Evolutionary conservation across 2,113 vertebrate genomes (phyloP).

Genomic region (Cinclus cinclus): DNA sequence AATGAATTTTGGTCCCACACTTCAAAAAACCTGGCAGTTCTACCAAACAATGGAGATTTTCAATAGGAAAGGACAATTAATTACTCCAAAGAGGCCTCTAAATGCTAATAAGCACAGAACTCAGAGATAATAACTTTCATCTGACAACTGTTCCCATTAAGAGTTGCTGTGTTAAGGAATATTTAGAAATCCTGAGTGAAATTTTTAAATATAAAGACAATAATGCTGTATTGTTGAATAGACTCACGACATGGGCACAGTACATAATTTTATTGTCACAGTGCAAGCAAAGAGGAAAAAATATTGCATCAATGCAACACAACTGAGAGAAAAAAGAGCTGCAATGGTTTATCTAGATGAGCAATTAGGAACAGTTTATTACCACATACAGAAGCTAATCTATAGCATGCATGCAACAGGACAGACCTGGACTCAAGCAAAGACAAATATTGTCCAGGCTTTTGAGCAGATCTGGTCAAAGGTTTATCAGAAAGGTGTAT

Average conservation of each 20-base stretch:
- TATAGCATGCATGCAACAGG: background rate
- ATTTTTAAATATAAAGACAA: background rate
- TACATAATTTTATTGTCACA: background rate
- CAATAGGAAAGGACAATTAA: constrained; percentile 26
- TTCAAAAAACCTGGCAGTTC: constrained; percentile 43
- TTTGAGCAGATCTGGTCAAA: background rate
- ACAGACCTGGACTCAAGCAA: background rate
- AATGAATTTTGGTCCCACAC: constrained; percentile 2
- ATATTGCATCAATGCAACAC: background rate
- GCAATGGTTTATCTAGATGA: background rate
- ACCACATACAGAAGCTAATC: background rate
- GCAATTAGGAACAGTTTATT: background rate
- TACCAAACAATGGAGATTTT: constrained; percentile 19
- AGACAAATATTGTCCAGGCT: background rate
- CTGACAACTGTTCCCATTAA: background rate
- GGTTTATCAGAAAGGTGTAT: background rate
- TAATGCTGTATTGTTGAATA: background rate
- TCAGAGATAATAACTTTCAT: constrained; percentile 21
- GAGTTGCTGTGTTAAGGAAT: background rate
- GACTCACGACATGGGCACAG: background rate
- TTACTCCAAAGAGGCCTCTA: background rate
- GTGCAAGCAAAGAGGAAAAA: background rate
- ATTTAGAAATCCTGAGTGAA: constrained; percentile 27
- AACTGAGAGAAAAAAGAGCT: background rate
- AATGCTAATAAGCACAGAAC: constrained; percentile 33